These are phyloP conservation scores for Microchrysa polita DNA, from an alignment of 2,888 invertebrate genomes.

Conservation along the genomic window DNA sequence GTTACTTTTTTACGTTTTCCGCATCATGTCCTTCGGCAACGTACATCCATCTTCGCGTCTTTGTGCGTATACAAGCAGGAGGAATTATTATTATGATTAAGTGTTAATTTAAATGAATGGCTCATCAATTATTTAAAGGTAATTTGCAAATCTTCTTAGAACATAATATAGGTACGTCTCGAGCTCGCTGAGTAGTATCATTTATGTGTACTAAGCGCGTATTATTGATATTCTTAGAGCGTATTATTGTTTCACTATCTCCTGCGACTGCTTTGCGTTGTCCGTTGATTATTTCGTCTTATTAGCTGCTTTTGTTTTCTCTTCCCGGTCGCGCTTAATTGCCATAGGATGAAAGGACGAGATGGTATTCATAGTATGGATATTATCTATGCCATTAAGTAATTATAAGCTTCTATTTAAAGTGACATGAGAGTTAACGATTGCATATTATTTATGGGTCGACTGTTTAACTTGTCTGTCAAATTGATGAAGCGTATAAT, in stretches of 20 bases:
- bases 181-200: neutral
- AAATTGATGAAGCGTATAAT: neutral
- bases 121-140: conserved; percentile 40
- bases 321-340: neutral
- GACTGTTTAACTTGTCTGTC: conserved; percentile 3
- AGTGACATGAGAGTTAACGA: neutral
- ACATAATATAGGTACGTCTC: conserved; percentile 22
- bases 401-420: conserved; percentile 6
- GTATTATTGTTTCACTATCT: conserved; percentile 3
- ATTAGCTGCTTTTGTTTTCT: neutral
- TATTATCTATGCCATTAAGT: conserved; percentile 6
- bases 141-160: conserved; percentile 43
- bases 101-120: conserved; percentile 44
- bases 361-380: neutral
- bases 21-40: conserved; percentile 14
- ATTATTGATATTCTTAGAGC: neutral
- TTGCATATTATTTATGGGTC: neutral
- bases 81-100: conserved; percentile 40
- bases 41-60: conserved; percentile 10
- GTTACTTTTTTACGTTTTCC: neutral
- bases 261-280: neutral
- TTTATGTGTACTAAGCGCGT: neutral
- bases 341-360: neutral
- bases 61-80: conserved; percentile 19
- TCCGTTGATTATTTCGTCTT: neutral